Evolutionary conservation across 2,888 invertebrate species (phyloP).

Genomic region (Cheilosia vulpina): DNA sequence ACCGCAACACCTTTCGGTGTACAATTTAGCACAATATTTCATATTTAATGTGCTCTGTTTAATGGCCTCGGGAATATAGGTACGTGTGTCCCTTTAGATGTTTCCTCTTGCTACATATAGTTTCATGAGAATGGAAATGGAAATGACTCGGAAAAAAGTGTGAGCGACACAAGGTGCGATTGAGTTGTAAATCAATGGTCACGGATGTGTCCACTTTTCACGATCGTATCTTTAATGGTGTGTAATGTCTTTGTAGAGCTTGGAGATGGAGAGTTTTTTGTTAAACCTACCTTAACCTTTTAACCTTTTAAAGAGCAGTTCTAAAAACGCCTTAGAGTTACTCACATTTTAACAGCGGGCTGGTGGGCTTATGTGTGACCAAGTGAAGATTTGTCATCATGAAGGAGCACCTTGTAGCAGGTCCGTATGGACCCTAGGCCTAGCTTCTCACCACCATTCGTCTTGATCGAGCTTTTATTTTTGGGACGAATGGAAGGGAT

Average conservation of each 20-base stretch:
- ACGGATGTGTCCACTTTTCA: slow-evolving; percentile 62
- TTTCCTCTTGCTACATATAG: slow-evolving; percentile 1
- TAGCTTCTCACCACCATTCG: too few species aligned
- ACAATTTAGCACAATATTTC: slow-evolving; percentile 73
- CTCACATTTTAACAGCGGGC: too few species aligned
- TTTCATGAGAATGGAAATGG: slow-evolving; percentile 28
- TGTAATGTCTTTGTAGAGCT: background rate
- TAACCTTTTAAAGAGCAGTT: too few species aligned
- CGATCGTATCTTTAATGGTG: slow-evolving; percentile 34
- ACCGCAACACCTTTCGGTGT: slow-evolving; percentile 44
- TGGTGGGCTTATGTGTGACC: too few species aligned
- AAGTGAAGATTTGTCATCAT: too few species aligned
- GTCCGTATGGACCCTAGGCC: too few species aligned
- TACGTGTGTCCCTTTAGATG: slow-evolving; percentile 32
- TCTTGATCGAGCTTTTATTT: too few species aligned
- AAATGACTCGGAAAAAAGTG: slow-evolving; percentile 16
- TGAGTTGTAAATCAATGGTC: slow-evolving; percentile 65
- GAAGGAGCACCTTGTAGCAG: too few species aligned
- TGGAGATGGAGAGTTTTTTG: too few species aligned
- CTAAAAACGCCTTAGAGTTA: too few species aligned
- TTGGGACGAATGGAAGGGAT: too few species aligned
- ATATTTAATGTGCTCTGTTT: slow-evolving; percentile 63
- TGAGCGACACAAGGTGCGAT: slow-evolving; percentile 42
- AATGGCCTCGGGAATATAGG: slow-evolving; percentile 46
- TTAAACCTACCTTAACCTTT: too few species aligned